Percentiles rank a stretch among this genome's conserved stretches.
phyloP scores from a whole-genome alignment of 2,797 vertebrate species.

The Crenuchus spilurus region DNA sequence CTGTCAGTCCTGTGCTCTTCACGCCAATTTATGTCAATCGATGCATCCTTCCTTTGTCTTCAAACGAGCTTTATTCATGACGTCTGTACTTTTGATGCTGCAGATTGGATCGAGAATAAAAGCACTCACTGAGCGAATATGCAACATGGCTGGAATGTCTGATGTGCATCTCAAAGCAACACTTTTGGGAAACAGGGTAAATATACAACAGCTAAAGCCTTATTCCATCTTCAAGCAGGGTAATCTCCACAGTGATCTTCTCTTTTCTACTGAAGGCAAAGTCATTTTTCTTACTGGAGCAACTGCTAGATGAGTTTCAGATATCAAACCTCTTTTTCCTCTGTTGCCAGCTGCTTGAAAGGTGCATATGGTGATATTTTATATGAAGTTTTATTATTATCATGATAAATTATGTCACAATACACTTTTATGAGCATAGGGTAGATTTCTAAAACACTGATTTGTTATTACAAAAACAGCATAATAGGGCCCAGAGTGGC shows the following conservation, averaged over 20 bases:
- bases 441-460: too few relatives aligned
- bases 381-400: too few relatives aligned
- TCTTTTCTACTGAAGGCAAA: background rate
- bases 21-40: constrained; percentile 21
- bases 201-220: constrained; percentile 2
- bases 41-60: constrained; percentile 11
- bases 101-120: constrained; percentile 4
- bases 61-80: background rate
- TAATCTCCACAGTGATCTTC: background rate
- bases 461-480: too few relatives aligned
- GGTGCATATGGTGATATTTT: too few relatives aligned
- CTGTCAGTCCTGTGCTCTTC: background rate
- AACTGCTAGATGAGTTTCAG: constrained; percentile 5
- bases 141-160: background rate
- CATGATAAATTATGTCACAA: too few relatives aligned
- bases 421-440: too few relatives aligned
- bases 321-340: background rate
- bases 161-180: too few relatives aligned
- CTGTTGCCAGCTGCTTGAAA: too few relatives aligned
- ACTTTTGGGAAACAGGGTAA: too few relatives aligned
- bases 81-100: background rate
- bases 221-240: background rate
- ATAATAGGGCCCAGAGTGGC: too few relatives aligned
- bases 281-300: background rate
- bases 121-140: background rate